Base-by-base conservation (phyloP, 2,888 invertebrate species). In the Drosophila paramelanica region DNA sequence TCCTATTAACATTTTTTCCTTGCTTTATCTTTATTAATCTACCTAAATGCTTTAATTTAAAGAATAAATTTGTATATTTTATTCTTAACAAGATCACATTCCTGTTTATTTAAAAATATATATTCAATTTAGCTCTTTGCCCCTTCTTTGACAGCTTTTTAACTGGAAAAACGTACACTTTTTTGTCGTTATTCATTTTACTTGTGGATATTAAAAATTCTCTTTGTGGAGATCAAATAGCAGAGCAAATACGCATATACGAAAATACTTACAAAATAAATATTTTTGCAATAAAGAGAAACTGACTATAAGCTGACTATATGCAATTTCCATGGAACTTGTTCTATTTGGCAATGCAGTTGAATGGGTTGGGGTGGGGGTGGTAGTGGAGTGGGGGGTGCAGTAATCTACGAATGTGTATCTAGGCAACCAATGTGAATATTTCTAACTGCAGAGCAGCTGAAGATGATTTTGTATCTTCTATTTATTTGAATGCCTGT, bases 271-370 rank as follows among this genome's bases (percentile, higher is more conserved):
- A 67, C 76, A 69, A 65, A 71, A 73, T 72, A 83, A 83, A 83
- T 83, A 83, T 83, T 81, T 70, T 81, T 66, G 67, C 79, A 83
- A 81, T 82, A 86, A 76, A 74, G 51, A 67, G 56, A 67, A 50
- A 56, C 25, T 8, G 13, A 51, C 68, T 51, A 73, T 66, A 77
- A 78, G 56, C 52, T 69, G 53, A 10, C 45, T 52, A 52, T 60
- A 49, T 73, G 43, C 23, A 27, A n/a, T 52, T 17, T 41, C 20
- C 33, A 43, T 43, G 14, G 23, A 65, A 45, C 56, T 41, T 36
- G 20, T 39, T 43, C 47, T 57, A 25, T 64, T 72, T 67, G 38
- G 43, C 55, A 67, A 60, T 72, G 74, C 74, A 75, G 57, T 67
- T 41, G 52, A 67, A 4, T 4, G 36, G 36, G 3, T 1, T 11